Evolutionary conservation across 2,797 vertebrate species (phyloP), one percentile per base, ranked within the genome.

Genomic region (Parauchenoglanis ngamensis): DNA sequence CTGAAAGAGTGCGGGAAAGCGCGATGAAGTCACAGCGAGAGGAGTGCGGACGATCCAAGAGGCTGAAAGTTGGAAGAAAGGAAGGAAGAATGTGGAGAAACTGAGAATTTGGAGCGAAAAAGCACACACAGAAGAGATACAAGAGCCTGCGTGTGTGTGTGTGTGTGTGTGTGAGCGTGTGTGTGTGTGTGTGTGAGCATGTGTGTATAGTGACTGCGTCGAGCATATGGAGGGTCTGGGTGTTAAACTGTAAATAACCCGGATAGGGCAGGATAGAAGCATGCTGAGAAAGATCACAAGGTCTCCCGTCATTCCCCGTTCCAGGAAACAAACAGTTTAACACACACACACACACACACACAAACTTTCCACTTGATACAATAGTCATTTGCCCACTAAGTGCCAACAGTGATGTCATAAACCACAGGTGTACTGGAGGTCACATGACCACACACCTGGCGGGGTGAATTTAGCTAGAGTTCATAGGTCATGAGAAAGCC

Each of bases 281-380:
- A 84, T 89, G 83, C 90, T 94, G 92, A 92, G 91, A 94, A 92
- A 94, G 94, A 94, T 95, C 94, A 94, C 87, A 93, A 94, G 94
- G 93, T 94, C 93, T 86, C 79, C 87, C 89, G 88, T 93, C 93
- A 93, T 94, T 93, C 93, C 92, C 92, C 86, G 91, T 78, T 85
- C 84, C 86, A 93, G 93, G 94, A 95, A 95, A 93, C 92, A 89
- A 79, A 89, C 88, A 89, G 68, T 54, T 57, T 13, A 72, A 2
- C 40, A 72, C 83, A 70, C 81, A 28, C 79, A 87, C 79, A 46
- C 73, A 49, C 73, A 78, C 67, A 87, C 83, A 49, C 80, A 78
- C 81, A 44, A 72, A 84, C 63, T 75, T 49, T 85, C 56, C 57
- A 77, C 44, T 65, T 75, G 15, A 85, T 75, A 46, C 68, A n/a